These are phyloP conservation scores for Himalopsyche japonica DNA, from an alignment of 2,888 invertebrate species.

Conservation along the genomic window DNA sequence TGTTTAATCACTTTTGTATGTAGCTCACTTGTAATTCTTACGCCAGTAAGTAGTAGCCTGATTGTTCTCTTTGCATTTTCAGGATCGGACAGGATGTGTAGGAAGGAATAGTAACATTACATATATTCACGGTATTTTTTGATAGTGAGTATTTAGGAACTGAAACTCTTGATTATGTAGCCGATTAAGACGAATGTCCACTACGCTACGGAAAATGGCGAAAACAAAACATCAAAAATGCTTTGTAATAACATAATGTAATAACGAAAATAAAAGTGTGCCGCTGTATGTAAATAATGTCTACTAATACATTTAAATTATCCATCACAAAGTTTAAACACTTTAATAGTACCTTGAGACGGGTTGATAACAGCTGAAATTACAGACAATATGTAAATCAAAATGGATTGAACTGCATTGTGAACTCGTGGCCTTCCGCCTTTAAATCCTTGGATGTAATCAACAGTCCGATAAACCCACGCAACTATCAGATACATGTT, in stretches of 20 bases:
- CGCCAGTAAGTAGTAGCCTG: too few relatives aligned
- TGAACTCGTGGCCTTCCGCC: conserved; percentile 4
- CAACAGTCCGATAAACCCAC: conserved; percentile 1
- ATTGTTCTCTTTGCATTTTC: too few relatives aligned
- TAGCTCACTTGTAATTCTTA: too few relatives aligned
- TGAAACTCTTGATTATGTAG: background rate
- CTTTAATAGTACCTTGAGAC: background rate
- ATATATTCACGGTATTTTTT: too few relatives aligned
- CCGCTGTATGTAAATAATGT: too few relatives aligned
- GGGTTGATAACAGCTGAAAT: background rate
- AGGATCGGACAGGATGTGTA: too few relatives aligned
- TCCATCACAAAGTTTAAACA: background rate
- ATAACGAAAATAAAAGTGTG: background rate
- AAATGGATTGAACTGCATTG: background rate
- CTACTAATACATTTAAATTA: background rate
- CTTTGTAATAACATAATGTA: background rate
- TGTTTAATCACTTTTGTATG: too few relatives aligned
- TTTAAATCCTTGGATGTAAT: conserved; percentile 8
- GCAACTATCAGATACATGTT: background rate
- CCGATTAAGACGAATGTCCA: background rate
- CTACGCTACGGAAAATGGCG: too few relatives aligned
- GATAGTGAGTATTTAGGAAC: too few relatives aligned
- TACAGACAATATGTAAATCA: background rate
- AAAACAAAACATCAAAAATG: background rate
- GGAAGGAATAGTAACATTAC: too few relatives aligned